phyloP scores from a whole-genome alignment of 2,888 invertebrate species.

The Thereva unica region DNA sequence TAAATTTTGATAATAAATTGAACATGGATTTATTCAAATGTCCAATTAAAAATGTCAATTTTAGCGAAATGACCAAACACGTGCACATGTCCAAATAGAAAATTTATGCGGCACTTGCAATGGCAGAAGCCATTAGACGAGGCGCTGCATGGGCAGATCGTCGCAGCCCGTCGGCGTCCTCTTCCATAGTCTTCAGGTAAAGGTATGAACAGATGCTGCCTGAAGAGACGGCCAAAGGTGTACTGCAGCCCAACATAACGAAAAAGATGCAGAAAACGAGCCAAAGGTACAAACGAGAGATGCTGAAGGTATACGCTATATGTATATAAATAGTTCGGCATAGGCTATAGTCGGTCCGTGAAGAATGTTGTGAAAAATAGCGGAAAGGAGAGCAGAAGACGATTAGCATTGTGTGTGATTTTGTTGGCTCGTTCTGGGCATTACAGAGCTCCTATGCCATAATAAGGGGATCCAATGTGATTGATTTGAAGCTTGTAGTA shows the following conservation, averaged over 20 bases:
- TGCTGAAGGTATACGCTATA: conserved; percentile 2
- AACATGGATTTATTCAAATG: conserved; percentile 37
- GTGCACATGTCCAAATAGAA: conserved; percentile 38
- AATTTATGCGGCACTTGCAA: conserved; percentile 47
- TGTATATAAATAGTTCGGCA: background rate
- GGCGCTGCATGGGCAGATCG: conserved; percentile 31
- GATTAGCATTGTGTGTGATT: conserved; percentile 29
- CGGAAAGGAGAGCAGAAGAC: conserved; percentile 12
- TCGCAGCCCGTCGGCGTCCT: background rate
- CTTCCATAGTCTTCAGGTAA: background rate
- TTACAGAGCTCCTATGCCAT: conserved; percentile 25
- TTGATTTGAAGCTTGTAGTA: conserved; percentile 38
- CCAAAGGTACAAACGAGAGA: background rate
- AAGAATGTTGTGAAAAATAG: conserved; percentile 16
- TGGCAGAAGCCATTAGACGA: conserved; percentile 49
- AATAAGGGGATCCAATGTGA: conserved; percentile 35
- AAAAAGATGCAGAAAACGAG: background rate
- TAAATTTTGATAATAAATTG: conserved; percentile 36
- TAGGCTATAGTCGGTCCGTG: background rate
- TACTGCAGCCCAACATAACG: conserved; percentile 25
- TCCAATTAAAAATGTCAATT: conserved; percentile 41
- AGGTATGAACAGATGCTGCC: conserved; percentile 25
- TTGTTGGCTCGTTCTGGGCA: conserved; percentile 26
- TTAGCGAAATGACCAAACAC: conserved; percentile 38
- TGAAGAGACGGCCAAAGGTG: conserved; percentile 7